Evolutionary conservation across 2,888 invertebrate species (phyloP).

Genomic region (Aproaerema taeniolella): DNA sequence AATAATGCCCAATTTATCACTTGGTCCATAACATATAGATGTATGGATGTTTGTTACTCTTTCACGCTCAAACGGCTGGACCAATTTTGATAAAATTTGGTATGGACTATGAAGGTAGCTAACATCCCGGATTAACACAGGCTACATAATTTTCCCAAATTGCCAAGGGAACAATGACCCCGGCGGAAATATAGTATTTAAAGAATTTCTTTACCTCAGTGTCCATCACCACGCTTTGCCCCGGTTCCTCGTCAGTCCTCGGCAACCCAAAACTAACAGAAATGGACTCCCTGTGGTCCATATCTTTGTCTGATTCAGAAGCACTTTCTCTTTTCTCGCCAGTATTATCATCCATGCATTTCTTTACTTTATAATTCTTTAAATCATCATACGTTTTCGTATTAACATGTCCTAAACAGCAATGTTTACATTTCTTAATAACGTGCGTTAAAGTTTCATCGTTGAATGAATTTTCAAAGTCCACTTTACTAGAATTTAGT

Average conservation of each 20-base stretch:
- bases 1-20: no score
- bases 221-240: slow-evolving; percentile 28
- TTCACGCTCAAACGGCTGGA: no score
- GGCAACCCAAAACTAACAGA: slow-evolving; percentile 2
- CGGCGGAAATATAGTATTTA: neutral
- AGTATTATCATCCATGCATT: slow-evolving; percentile 31
- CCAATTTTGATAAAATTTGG: no score
- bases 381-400: slow-evolving; percentile 20
- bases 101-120: no score
- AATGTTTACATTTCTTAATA: slow-evolving; percentile 41
- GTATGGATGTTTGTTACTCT: no score
- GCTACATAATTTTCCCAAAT: no score
- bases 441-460: slow-evolving; percentile 23
- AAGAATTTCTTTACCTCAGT: slow-evolving; percentile 1
- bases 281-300: neutral
- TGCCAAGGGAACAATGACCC: no score
- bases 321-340: neutral
- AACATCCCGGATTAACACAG: no score
- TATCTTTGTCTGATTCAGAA: neutral
- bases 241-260: slow-evolving; percentile 32
- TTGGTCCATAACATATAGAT: no score
- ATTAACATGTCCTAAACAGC: slow-evolving; percentile 30
- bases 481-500: no score
- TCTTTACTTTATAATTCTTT: slow-evolving; percentile 36
- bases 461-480: slow-evolving; percentile 9